These are phyloP conservation scores for Spodoptera littoralis DNA, from an alignment of 2,888 invertebrate genomes.

Conservation along the genomic window DNA sequence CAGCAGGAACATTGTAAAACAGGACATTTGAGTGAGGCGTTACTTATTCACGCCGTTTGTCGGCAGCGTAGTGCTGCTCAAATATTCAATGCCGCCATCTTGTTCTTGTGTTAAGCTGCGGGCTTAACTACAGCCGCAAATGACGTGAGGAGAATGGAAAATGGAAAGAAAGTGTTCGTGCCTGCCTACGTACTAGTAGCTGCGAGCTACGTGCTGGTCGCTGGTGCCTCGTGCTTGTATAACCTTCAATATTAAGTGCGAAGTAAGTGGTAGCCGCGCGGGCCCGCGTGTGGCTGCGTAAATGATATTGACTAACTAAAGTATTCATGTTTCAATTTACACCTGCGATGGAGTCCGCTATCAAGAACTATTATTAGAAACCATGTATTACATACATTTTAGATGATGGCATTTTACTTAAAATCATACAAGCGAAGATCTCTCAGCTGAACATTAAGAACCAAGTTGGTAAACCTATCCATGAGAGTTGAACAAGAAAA, in stretches of 20 bases:
- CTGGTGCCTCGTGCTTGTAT: not conserved
- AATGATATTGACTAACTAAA: no score
- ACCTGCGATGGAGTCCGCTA: no score
- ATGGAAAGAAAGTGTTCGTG: slow-evolving; percentile 26
- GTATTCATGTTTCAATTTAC: no score
- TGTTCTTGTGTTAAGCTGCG: slow-evolving; percentile 47
- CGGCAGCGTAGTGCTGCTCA: slow-evolving; percentile 47
- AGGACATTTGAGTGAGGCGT: slow-evolving; percentile 35
- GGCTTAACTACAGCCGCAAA: slow-evolving; percentile 46
- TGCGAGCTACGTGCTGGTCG: not conserved
- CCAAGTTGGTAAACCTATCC: not conserved
- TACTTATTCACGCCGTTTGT: slow-evolving; percentile 53
- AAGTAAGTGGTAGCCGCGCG: no score
- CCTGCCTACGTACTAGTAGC: slow-evolving; percentile 4
- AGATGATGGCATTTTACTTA: no score
- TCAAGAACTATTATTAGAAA: no score
- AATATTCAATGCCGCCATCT: slow-evolving; percentile 52
- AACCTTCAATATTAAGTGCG: no score
- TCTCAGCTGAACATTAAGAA: not conserved
- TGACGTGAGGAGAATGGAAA: slow-evolving; percentile 40
- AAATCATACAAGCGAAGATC: no score
- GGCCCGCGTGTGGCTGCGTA: no score
- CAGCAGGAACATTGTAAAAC: slow-evolving; percentile 40
- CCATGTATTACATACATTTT: no score
- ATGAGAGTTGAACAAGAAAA: no score